Evolutionary conservation across 2,797 vertebrate species (phyloP).

Genomic region (Sitta carolinensis): DNA sequence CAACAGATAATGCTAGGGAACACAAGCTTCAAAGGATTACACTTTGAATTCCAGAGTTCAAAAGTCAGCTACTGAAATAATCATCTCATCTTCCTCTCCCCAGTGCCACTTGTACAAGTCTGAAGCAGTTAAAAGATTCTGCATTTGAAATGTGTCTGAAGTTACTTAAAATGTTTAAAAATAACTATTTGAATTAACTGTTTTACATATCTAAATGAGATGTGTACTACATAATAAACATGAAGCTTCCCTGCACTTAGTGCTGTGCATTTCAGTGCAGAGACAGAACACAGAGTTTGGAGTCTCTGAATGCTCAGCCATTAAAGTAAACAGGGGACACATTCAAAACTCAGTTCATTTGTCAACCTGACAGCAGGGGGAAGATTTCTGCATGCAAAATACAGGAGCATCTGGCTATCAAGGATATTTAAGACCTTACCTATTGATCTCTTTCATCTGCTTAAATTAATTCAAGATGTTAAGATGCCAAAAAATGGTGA

Average conservation of each 20-base stretch:
- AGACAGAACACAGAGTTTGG: neutral
- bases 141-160: neutral
- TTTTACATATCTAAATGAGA: neutral
- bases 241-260: neutral
- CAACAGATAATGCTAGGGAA: neutral
- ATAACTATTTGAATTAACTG: neutral
- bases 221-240: neutral
- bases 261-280: neutral
- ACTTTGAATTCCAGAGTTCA: neutral
- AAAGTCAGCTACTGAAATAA: neutral
- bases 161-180: neutral
- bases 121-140: neutral
- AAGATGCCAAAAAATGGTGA: slow-evolving; percentile 30
- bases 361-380: slow-evolving; percentile 58
- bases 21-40: neutral
- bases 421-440: slow-evolving; percentile 44
- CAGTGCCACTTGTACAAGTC: neutral
- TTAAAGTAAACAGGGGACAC: slow-evolving; percentile 49
- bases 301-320: neutral
- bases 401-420: slow-evolving; percentile 58
- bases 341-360: slow-evolving; percentile 49
- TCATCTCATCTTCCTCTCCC: neutral
- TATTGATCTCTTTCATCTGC: slow-evolving; percentile 51
- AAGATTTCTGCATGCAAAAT: slow-evolving; percentile 52
- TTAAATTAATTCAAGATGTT: slow-evolving; percentile 58